Percentiles rank a stretch among this genome's conserved stretches.
Conservation (phyloP, 2,888 invertebrate genomes). For the Drosophila aldrichi region DNA sequence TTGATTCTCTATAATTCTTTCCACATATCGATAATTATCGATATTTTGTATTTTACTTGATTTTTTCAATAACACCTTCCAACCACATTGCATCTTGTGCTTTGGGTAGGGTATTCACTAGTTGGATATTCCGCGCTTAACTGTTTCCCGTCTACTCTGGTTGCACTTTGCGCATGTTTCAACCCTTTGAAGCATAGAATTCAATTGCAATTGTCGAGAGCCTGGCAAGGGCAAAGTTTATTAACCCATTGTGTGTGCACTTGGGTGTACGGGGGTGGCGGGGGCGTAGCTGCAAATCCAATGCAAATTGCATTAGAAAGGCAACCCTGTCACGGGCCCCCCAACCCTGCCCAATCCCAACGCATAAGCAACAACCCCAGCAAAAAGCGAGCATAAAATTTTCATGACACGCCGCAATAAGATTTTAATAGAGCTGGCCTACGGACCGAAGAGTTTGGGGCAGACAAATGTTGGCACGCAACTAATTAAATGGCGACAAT, state of each 20-base stretch:
- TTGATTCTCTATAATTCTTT: too few species aligned
- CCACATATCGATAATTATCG: not conserved
- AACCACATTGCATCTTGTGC: not conserved
- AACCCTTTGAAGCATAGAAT: slow-evolving; percentile 26
- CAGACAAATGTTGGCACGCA: slow-evolving; percentile 37
- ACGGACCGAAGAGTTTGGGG: not conserved
- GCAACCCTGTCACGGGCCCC: slow-evolving; percentile 6
- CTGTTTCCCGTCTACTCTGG: not conserved
- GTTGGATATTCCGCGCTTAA: too few species aligned
- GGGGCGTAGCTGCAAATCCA: slow-evolving; percentile 1
- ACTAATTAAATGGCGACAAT: slow-evolving; percentile 54
- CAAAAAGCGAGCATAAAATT: slow-evolving; percentile 39
- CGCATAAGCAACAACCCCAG: not conserved
- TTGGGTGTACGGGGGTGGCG: not conserved
- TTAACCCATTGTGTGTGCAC: slow-evolving; percentile 40
- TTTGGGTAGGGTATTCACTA: not conserved
- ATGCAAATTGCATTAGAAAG: slow-evolving; percentile 49
- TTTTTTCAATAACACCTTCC: not conserved
- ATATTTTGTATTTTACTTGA: not conserved
- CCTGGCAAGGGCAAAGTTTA: slow-evolving; percentile 54
- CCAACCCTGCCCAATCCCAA: not conserved
- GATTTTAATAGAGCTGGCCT: slow-evolving; percentile 6
- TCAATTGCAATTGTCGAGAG: slow-evolving; percentile 35
- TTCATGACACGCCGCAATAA: slow-evolving; percentile 43
- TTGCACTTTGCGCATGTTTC: slow-evolving; percentile 1